Evolutionary conservation across 2,888 invertebrate genomes (phyloP), one percentile per base, ranked within the genome.

Genomic region (Pinctada fucata): DNA sequence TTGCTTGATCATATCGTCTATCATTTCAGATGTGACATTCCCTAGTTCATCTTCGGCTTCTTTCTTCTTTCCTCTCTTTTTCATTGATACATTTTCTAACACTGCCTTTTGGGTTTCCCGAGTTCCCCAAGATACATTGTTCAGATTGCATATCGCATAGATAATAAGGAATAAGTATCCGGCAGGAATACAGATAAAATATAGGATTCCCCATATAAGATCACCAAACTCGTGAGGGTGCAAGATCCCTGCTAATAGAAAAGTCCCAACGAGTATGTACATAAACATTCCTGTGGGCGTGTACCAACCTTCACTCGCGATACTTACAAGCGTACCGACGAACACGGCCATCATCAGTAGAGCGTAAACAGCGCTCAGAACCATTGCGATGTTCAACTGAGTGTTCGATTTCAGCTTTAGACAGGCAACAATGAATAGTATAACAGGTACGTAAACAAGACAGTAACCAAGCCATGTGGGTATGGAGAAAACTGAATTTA

Each of bases 271-370:
- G 97, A 88, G 76, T n/a, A 87, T 73, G 69, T 83, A 83, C 67
- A 85, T 52, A 73, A 86, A 86, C 31, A 85, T 79, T 49, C 82
- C 85, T 63, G 83, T 83, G 4, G 86, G 86, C 3, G 84, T 81
- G 71, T 81, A 81, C 81, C 83, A 83, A 8, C 99, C 99, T 94
- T 99, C 99, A 95, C 98, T 97, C 84, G 97, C 97, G 90, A 99
- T 95, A 93, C 99, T 99, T 49, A 99, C 94, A 1, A 98, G 97
- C 0, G 98, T 99, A 95, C 99, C 99, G 72, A 99, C 99, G 87
- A 99, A 97, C 58, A 99, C 99, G 85, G 99, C 98, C 97, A 99
- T 99, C 99, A 99, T 99, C 88, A 99, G 96, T 93, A 99, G 94
- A 47, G 98, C 98, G 93, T 99, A 99, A 10, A 95, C 95, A n/a